Base-by-base conservation (phyloP, 2,113 vertebrate genomes). In the Tragulus kanchil region DNA sequence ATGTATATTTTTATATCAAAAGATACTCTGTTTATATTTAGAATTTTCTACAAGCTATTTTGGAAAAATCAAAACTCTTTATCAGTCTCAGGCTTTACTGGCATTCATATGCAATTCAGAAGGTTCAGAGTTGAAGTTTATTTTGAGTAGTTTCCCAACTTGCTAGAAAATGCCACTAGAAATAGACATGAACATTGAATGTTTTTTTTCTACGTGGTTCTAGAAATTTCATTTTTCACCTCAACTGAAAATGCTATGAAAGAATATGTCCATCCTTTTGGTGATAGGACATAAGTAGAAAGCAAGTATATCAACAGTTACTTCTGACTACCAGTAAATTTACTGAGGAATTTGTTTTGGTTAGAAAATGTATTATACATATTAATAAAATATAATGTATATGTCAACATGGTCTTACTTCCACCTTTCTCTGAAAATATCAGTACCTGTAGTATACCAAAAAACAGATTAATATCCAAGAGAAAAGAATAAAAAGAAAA, bases 111-210 rank as follows among this genome's bases (percentile, higher is more conserved):
- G 75, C 69, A 93, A 95, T 95, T 93, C 58, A 67, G 14, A 50
- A 81, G 17, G 96, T 97, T 96, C 64, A 97, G 84, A 96, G 95
- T 73, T 91, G 77, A 97, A 79, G 85, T 96, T 94, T 96, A 85
- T 90, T 97, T 96, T 97, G 82, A 73, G 6, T 85, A 67, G 88
- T 96, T 94, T 90, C 89, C 90, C 85, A 96, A 79, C 81, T 88
- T 94, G 6, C 56, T 82, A 92, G 77, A 95, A 97, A 96, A 91
- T 75, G 42, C n/a, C 42, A 82, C 88, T 85, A 56, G 71, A 94
- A 96, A 83, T 91, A 97, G 90, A 96, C 90, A 71, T n/a, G 77
- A 71, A 28, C 31, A 14, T 50, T 15, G 14, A 36, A 26, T 26
- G 26, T 45, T 56, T 8, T 81, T 94, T 58, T 31, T 26, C 86